These are phyloP conservation scores for Andrena fulva DNA, from an alignment of 2,888 invertebrate species.

Conservation along the genomic window DNA sequence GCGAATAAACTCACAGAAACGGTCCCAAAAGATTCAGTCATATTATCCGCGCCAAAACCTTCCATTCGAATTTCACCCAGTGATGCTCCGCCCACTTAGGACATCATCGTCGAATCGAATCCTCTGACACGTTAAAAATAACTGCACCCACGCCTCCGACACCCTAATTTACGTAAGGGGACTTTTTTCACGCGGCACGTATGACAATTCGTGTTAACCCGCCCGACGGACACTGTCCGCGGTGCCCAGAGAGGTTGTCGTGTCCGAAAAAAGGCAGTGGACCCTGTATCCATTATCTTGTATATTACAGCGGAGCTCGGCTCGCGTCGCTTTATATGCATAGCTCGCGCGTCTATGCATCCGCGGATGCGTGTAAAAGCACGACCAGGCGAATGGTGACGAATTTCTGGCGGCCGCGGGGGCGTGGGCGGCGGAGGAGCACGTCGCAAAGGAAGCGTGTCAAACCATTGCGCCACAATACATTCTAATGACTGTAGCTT, in stretches of 20 bases:
- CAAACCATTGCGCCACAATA: constrained; percentile 80
- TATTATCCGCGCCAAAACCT: neutral
- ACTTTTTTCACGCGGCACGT: neutral
- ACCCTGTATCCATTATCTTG: neutral
- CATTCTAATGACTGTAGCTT: constrained; percentile 81
- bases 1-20: neutral
- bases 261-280: neutral
- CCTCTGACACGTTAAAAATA: neutral
- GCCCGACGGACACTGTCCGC: neutral
- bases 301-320: neutral
- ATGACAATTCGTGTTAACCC: neutral
- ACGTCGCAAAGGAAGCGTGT: constrained; percentile 70
- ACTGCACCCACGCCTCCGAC: neutral
- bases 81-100: neutral
- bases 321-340: constrained; percentile 28
- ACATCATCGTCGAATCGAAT: neutral
- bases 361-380: constrained; percentile 7
- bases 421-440: neutral
- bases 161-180: neutral
- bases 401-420: constrained; percentile 34
- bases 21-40: neutral
- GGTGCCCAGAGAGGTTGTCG: neutral
- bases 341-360: constrained; percentile 1
- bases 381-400: constrained; percentile 2
- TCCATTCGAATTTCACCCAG: neutral